These are phyloP conservation scores for Drosophila triauraria DNA, from an alignment of 1,140 invertebrate species.

Conservation along the genomic window DNA sequence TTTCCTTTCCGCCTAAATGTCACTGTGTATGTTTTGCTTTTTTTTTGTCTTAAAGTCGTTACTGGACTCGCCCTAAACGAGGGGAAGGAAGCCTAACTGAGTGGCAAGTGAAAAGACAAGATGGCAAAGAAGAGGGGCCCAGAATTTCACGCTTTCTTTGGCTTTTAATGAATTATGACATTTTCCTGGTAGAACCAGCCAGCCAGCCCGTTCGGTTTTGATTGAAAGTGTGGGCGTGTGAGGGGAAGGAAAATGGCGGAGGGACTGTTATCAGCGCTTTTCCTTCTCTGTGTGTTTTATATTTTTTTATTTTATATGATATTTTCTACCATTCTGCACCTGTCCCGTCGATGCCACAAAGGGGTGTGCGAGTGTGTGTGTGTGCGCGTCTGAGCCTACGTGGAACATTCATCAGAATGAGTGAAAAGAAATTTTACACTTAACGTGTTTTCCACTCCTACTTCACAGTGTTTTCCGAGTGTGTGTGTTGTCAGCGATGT, in stretches of 20 bases:
- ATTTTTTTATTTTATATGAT: slow-evolving; percentile 28
- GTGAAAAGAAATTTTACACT: slow-evolving; percentile 82
- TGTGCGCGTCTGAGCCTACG: slow-evolving; percentile 31
- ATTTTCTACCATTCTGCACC: slow-evolving; percentile 67
- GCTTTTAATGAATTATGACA: slow-evolving; percentile 80
- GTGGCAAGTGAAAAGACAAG: slow-evolving; percentile 47
- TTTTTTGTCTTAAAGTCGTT: slow-evolving; percentile 34
- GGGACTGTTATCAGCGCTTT: slow-evolving; percentile 58
- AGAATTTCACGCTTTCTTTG: slow-evolving; percentile 67
- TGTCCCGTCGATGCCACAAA: slow-evolving; percentile 48
- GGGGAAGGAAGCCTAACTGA: slow-evolving; percentile 31
- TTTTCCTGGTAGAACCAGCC: slow-evolving; percentile 51
- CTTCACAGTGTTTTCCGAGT: slow-evolving; percentile 40
- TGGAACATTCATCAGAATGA: slow-evolving; percentile 71
- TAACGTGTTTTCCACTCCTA: slow-evolving; percentile 75
- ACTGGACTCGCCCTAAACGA: slow-evolving; percentile 14
- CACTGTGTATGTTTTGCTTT: slow-evolving; percentile 9
- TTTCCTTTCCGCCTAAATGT: slow-evolving; percentile 26
- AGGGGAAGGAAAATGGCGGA: slow-evolving; percentile 9
- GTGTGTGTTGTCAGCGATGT: slow-evolving; percentile 56
- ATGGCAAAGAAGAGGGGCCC: slow-evolving; percentile 13
- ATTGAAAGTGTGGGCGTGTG: slow-evolving; percentile 3
- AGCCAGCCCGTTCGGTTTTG: slow-evolving; percentile 23
- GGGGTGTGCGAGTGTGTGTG: slow-evolving; percentile 11
- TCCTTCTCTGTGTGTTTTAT: slow-evolving; percentile 38